Evolutionary conservation across 2,888 invertebrate species (phyloP).

Genomic region (Lucinisca nassula): DNA sequence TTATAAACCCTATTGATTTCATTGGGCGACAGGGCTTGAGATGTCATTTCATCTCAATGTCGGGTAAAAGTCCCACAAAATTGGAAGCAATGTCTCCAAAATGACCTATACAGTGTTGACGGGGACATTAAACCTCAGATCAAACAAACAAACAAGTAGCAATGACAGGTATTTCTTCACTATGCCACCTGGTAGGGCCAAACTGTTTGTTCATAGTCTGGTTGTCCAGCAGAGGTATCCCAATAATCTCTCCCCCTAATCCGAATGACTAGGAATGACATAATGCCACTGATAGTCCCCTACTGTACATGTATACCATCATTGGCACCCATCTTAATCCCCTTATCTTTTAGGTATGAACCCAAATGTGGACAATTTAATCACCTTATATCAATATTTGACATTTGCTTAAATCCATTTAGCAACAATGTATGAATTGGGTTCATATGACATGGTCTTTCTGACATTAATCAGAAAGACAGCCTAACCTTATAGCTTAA

Average conservation of each 20-base stretch:
- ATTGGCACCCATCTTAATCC: conserved; percentile 33
- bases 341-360: conserved; percentile 48
- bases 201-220: conserved; percentile 1
- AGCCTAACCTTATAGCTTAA: not conserved
- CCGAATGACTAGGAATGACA: not conserved
- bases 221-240: not conserved
- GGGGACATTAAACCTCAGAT: too few relatives aligned
- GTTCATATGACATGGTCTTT: conserved; percentile 8
- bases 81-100: too few relatives aligned
- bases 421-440: conserved; percentile 58
- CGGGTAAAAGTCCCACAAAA: too few relatives aligned
- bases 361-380: conserved; percentile 16
- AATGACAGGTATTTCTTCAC: not conserved
- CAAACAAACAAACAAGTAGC: not conserved
- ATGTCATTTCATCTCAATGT: too few relatives aligned
- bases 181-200: not conserved
- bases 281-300: not conserved
- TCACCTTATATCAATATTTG: conserved; percentile 51
- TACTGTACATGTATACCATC: not conserved
- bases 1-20: too few relatives aligned
- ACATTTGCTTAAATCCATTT: conserved; percentile 63
- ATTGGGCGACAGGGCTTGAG: too few relatives aligned
- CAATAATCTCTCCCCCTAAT: conserved; percentile 16
- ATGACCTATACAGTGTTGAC: too few relatives aligned
- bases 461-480: not conserved